Base-by-base conservation (phyloP, 2,797 vertebrate species). In the Myoxocephalus aenaeus region DNA sequence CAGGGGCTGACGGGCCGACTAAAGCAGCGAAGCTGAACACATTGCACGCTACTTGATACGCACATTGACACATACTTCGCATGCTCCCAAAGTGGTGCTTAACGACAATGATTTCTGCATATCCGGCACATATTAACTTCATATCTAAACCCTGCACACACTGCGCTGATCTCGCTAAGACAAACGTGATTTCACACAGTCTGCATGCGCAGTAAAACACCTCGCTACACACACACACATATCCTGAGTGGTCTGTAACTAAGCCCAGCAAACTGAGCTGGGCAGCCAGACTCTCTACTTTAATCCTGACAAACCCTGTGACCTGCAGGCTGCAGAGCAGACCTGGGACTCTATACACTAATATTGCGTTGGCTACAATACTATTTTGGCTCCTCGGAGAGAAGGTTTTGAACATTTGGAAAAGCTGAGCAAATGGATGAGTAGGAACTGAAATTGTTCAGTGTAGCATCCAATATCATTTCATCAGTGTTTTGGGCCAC, bases 291-390 rank as follows among this genome's bases (percentile, higher is more conserved):
- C 80, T 82, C 79, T 77, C 70, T 61, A 53, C 77, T 86, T 84
- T 90, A 93, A 91, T 92, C 90, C 87, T 76, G 86, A 91, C 86
- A 93, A 93, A 93, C 91, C 69, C 90, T 82, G 65, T 92, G 92
- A 93, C 92, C 92, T 87, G 75, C 77, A 59, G 72, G 22, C 83
- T 85, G 75, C 44, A 80, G 69, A 20, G 20, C 58, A 78, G 73
- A 68, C 78, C 68, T 57, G 62, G 58, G 68, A 54, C 82, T 72
- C 58, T 54, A 62, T 34, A 57, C 65, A 50, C 71, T 68, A 58
- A 74, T 78, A 71, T 88, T 89, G 82, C 54, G 72, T 29, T 65
- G 80, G 65, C 75, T 78, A 59, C 59, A 78, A 59, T 65, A 32
- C 57, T 65, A 17, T 48, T 77, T 76, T 77, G 66, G 75, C 67